Base-by-base conservation (phyloP, 2,797 vertebrate genomes). In the Neoniphon sammara region DNA sequence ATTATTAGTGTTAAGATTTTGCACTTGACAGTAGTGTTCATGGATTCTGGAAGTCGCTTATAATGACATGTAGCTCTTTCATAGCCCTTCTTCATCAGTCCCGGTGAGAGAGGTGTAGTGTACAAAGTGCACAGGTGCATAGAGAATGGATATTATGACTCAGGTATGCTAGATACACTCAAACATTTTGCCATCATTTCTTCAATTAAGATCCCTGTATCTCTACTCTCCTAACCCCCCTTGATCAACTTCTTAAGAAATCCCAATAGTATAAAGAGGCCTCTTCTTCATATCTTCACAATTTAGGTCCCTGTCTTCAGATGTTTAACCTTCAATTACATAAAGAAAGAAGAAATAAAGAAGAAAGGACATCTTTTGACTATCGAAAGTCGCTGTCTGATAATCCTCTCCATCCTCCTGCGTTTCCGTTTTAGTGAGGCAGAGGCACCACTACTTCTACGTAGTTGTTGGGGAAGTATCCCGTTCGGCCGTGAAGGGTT, bases 401-500 rank as follows among this genome's bases (percentile, higher is more conserved):
- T 69, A 55, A 61, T 50, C 44, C 39, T 60, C 21, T 57, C 49
- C 17, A 42, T 59, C 34, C 49, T 34, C 59, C 61, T n/a, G 31
- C 17, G 39, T 49, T 57, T 30, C 8, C 47, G 57, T 14, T 8
- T 97, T 93, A 98, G 87, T 94, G 94, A 25, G 92, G 84, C 89
- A 99, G 93, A 0, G 97, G 95, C 73, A 98, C 97, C 65, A 98
- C 46, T 89, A 99, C 95, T 81, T 99, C 96, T 75, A 99, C 97
- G 18, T 98, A 99, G 95, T 97, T 99, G 91, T 95, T 95, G 0
- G 98, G 98, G 90, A 99, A 99, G 93, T 95, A 97, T 84, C 98
- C 98, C 0, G 94, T 91, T 75, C 91, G 95, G 83, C 97, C 97
- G 0, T 82, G 93, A 80, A 99, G 85, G 88, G 89, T 92, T 73